These are phyloP conservation scores for Macquaria australasica DNA, from an alignment of 2,113 vertebrate species.

Conservation along the genomic window DNA sequence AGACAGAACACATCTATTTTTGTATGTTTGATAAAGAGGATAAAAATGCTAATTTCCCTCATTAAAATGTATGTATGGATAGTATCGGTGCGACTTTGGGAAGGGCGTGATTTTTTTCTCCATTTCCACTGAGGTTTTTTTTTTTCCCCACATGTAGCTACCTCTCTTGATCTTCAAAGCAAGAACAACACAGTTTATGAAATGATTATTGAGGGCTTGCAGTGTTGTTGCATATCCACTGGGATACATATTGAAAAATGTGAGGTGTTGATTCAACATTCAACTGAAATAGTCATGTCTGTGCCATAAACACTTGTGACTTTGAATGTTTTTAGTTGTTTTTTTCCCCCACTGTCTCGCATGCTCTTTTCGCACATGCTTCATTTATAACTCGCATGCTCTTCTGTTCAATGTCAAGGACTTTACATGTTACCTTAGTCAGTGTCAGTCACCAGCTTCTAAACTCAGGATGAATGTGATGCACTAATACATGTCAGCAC, in stretches of 20 bases:
- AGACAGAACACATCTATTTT: slow-evolving; percentile 65
- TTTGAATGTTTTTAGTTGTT: neutral
- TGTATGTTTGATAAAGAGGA: slow-evolving; percentile 52
- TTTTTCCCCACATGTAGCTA: neutral
- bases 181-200: slow-evolving; percentile 59
- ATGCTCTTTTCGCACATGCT: neutral
- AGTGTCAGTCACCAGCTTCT: neutral
- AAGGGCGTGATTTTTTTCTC: slow-evolving; percentile 4
- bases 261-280: slow-evolving; percentile 39
- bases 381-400: neutral
- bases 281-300: slow-evolving; percentile 29
- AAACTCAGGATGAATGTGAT: neutral
- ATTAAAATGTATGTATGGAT: slow-evolving; percentile 78
- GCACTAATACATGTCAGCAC: neutral
- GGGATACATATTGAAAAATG: slow-evolving; percentile 45
- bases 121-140: slow-evolving; percentile 22
- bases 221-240: slow-evolving; percentile 28
- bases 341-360: neutral
- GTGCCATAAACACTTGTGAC: slow-evolving; percentile 27
- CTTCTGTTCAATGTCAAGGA: slow-evolving; percentile 1
- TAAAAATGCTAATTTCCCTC: slow-evolving; percentile 75
- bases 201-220: slow-evolving; percentile 17
- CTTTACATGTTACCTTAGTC: slow-evolving; percentile 1
- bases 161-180: slow-evolving; percentile 56
- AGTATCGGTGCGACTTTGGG: slow-evolving; percentile 35